Evolutionary conservation across 2,797 vertebrate genomes (phyloP).

Genomic region (Sebastes vulpes): DNA sequence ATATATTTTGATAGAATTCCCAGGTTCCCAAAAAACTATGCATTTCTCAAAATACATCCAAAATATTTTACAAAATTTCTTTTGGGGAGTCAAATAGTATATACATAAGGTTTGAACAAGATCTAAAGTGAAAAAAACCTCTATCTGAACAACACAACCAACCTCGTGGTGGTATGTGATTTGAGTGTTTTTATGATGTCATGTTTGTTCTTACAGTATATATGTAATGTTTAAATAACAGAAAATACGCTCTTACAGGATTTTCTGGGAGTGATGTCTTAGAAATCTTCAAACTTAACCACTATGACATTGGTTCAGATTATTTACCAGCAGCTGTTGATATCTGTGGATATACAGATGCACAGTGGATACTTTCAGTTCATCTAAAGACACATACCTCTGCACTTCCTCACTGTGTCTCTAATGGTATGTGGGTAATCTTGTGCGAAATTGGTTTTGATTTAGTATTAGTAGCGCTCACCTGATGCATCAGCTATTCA

Average conservation of each 20-base stretch:
- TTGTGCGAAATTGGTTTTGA: constrained; percentile 30
- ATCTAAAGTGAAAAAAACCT: background rate
- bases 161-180: background rate
- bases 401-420: background rate
- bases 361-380: background rate
- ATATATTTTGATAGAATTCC: no score
- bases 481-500: constrained; percentile 4
- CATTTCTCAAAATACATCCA: background rate
- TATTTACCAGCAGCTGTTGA: background rate
- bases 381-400: background rate
- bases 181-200: background rate
- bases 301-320: background rate
- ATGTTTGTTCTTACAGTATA: background rate
- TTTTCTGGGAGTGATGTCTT: background rate
- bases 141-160: background rate
- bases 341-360: background rate
- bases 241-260: background rate
- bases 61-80: background rate
- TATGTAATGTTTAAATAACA: background rate
- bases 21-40: no score
- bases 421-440: constrained; percentile 8
- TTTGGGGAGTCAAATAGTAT: background rate
- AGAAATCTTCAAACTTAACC: background rate
- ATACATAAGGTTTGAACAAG: background rate
- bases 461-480: constrained; percentile 1